Evolutionary conservation across 2,797 vertebrate genomes (phyloP), one percentile per base, ranked within the genome.

Genomic region (Hydrocynus forskahlii): DNA sequence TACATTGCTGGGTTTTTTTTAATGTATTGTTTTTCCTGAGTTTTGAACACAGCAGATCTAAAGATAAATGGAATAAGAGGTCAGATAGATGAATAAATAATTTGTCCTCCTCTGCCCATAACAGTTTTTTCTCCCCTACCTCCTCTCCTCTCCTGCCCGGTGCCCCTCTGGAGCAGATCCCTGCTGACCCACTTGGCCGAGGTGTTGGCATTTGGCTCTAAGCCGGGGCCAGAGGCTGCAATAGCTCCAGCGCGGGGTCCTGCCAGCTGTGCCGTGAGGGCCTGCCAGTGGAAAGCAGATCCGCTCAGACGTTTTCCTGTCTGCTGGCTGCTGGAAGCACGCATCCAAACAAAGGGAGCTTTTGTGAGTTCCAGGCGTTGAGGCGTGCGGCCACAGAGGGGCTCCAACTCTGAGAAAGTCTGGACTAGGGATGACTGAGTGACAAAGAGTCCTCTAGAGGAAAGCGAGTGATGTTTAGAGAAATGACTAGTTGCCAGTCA

Each of bases 101-200:
- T 29, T 60, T 38, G 19, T 29, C 25, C 55, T 29, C 8, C 23
- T 82, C 70, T 73, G 67, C 74, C 21, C 79, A 21, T 48, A 84
- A 79, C 63, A 29, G 62, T 64, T 25, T 21, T 69, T 72, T 70
- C 64, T 71, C 40, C 14, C 9, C 54, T 0, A 19, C 38, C 48
- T 81, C 29, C 35, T 45, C 70, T 83, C 63, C 66, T 71, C 76
- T 19, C 21, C 81, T 84, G 78, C 83, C 66, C 76, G 76, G 86
- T 78, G 5, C 84, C 80, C 80, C 80, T 82, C 85, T 90, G 71
- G 75, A 75, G 78, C 70, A 63, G 45, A 69, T 76, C 76, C 70
- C 19, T 84, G 82, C 10, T 92, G 92, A 92, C 90, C 92, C 88
- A 92, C 86, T 93, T 93, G 92, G 92, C 90, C 73, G 70, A 45